Conservation (phyloP, 2,113 vertebrate species). For the Nesoenas mayeri region DNA sequence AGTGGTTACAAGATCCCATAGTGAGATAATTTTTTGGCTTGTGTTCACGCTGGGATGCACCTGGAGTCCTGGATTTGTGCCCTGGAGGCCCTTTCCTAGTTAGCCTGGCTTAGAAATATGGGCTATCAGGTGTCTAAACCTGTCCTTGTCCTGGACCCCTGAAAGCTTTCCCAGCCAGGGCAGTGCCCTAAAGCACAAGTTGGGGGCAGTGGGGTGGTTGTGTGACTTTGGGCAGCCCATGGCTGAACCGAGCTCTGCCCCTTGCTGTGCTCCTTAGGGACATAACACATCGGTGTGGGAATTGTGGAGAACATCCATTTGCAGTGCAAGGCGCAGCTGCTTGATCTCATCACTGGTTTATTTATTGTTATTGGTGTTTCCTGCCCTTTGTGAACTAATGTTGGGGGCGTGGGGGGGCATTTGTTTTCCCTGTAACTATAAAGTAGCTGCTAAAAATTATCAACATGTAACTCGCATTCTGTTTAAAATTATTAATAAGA, state of each 20-base stretch:
- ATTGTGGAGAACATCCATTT: rapidly evolving
- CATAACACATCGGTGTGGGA: rapidly evolving
- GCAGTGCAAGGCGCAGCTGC: background rate
- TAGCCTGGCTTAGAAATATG: no score
- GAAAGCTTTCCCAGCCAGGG: no score
- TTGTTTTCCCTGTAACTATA: background rate
- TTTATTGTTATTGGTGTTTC: background rate
- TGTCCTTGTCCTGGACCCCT: no score
- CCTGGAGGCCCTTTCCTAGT: no score
- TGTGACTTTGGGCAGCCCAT: no score
- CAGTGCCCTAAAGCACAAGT: background rate
- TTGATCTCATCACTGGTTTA: background rate
- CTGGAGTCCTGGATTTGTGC: no score
- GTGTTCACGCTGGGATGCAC: no score
- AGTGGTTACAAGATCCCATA: no score
- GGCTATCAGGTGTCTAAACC: no score
- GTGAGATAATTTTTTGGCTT: no score
- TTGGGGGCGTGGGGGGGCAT: background rate
- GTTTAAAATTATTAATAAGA: slow-evolving; percentile 70
- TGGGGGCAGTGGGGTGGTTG: background rate
- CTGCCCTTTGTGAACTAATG: background rate
- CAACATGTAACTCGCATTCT: slow-evolving; percentile 50
- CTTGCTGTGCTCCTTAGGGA: background rate
- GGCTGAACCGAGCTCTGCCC: background rate
- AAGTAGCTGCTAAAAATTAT: slow-evolving; percentile 10